Evolutionary conservation across 2,113 vertebrate species (phyloP).

Genomic region (Gavialis gangeticus): DNA sequence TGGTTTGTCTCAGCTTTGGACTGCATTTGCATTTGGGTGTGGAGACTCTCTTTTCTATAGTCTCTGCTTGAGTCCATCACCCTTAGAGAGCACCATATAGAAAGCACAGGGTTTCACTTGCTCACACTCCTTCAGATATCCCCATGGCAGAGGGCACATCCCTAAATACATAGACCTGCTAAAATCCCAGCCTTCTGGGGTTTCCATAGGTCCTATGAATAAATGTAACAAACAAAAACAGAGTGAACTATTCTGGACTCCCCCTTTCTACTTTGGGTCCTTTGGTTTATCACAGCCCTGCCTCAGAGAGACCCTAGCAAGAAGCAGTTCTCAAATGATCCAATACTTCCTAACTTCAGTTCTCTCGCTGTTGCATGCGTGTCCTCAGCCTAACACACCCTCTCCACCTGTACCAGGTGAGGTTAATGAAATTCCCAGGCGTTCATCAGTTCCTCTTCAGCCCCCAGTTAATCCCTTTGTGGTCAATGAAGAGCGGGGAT

Average conservation of each 20-base stretch:
- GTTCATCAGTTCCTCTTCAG: rapidly evolving
- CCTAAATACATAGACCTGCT: not conserved
- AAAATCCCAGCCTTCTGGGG: not conserved
- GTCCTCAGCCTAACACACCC: not conserved
- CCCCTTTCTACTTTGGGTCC: no score
- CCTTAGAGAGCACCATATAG: no score
- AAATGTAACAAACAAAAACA: not conserved
- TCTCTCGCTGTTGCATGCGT: rapidly evolving
- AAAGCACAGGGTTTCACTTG: no score
- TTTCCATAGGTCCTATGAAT: not conserved
- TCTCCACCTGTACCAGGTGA: not conserved
- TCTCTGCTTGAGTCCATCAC: no score
- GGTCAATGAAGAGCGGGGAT: no score
- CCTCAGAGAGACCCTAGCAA: not conserved
- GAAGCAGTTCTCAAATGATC: rapidly evolving
- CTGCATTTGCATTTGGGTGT: no score
- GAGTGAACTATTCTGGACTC: no score
- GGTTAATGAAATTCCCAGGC: not conserved
- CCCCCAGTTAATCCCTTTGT: no score
- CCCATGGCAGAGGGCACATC: not conserved
- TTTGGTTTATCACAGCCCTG: rapidly evolving
- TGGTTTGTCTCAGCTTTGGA: not conserved
- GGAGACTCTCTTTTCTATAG: no score
- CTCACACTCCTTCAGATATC: not conserved
- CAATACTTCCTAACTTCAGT: not conserved